Conservation (phyloP, 2,113 vertebrate genomes). For the Calyptommatus sinebrachiatus region DNA sequence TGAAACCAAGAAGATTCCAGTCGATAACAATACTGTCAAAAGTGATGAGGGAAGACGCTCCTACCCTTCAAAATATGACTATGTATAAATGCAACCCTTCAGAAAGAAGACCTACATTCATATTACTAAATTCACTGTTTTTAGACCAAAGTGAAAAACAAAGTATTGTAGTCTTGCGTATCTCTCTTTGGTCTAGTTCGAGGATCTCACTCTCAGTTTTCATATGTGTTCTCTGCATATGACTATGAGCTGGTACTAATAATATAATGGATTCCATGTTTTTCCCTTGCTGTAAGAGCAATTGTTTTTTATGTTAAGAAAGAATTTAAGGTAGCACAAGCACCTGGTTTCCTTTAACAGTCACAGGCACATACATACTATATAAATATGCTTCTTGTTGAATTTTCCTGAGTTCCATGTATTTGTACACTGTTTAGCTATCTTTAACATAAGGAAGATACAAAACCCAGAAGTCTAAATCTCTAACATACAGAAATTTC, state of each 20-base stretch:
- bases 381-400: not conserved
- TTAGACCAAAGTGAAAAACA: conserved; percentile 31
- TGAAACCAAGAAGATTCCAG: conserved; percentile 64
- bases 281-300: conserved; percentile 1
- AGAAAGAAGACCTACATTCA: not conserved
- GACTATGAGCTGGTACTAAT: not conserved
- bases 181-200: conserved; percentile 36
- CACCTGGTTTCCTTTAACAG: conserved; percentile 4
- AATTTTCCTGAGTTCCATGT: not conserved
- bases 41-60: conserved; percentile 76
- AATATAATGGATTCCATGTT: not conserved
- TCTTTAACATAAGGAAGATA: not conserved
- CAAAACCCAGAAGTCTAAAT: not conserved
- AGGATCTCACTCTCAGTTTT: not conserved
- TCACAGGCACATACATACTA: conserved; percentile 19
- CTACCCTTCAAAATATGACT: conserved; percentile 82
- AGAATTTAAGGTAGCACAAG: conserved; percentile 9
- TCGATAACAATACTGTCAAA: conserved; percentile 66
- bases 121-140: conserved; percentile 22
- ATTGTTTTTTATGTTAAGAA: conserved; percentile 17
- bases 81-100: conserved; percentile 72
- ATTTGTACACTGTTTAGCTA: not conserved
- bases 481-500: not conserved
- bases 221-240: conserved; percentile 33
- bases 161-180: conserved; percentile 14